Conservation (phyloP, 1,140 invertebrate genomes). For the Cherax quadricarinatus region DNA sequence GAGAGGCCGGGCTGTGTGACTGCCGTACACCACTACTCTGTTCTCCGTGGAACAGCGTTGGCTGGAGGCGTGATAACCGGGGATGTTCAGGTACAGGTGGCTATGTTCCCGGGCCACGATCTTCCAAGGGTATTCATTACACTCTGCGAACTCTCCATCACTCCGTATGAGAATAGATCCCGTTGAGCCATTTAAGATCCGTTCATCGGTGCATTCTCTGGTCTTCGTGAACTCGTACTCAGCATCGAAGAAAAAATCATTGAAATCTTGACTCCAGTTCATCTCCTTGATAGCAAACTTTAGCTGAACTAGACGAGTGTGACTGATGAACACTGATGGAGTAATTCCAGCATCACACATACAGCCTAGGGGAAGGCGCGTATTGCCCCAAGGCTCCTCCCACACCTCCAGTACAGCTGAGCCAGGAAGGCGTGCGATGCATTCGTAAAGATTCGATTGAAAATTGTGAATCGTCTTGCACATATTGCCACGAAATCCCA, state of each 20-base stretch:
- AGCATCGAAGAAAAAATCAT: slow-evolving; percentile 88
- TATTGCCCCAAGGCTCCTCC: slow-evolving; percentile 67
- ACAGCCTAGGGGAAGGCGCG: slow-evolving; percentile 69
- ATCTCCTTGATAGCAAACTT: slow-evolving; percentile 86
- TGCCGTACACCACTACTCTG: slow-evolving; percentile 71
- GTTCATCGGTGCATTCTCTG: slow-evolving; percentile 38
- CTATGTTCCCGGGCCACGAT: slow-evolving; percentile 73
- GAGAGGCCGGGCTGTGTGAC: slow-evolving; percentile 40
- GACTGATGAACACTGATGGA: slow-evolving; percentile 79
- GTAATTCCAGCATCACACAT: slow-evolving; percentile 62
- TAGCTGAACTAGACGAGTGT: slow-evolving; percentile 83
- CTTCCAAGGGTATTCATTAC: slow-evolving; percentile 82
- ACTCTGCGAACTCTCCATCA: slow-evolving; percentile 73
- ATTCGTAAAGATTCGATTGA: slow-evolving; percentile 67
- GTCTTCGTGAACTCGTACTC: slow-evolving; percentile 83
- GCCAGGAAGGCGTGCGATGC: slow-evolving; percentile 66
- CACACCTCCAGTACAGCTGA: slow-evolving; percentile 67
- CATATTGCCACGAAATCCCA: slow-evolving; percentile 64
- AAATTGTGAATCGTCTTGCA: slow-evolving; percentile 70
- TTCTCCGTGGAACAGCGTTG: slow-evolving; percentile 76
- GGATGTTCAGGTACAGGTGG: slow-evolving; percentile 71
- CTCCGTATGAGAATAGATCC: slow-evolving; percentile 41
- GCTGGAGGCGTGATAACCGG: slow-evolving; percentile 66
- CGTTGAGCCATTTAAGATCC: slow-evolving; percentile 65
- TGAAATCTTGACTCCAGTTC: slow-evolving; percentile 89